phyloP scores from a whole-genome alignment of 2,888 invertebrate species.

The Arge pagana region DNA sequence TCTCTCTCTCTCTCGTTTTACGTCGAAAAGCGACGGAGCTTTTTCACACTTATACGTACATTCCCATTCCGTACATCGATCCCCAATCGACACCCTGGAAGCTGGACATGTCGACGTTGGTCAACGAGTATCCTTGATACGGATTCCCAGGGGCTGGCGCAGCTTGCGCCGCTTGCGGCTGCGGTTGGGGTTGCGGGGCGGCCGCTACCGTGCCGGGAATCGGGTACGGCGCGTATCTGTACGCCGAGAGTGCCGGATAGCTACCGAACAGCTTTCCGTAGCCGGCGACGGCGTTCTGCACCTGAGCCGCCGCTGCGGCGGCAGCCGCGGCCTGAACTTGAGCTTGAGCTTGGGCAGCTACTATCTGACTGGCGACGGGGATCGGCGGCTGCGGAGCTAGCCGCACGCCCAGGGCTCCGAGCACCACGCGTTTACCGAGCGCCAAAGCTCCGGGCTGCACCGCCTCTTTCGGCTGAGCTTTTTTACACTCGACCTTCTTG shows the following conservation, averaged over 20 bases:
- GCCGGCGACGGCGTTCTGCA: constrained; percentile 66
- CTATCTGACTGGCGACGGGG: constrained; percentile 61
- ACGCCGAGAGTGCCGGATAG: constrained; percentile 55
- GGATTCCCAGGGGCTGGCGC: constrained; percentile 71
- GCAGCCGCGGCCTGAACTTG: constrained; percentile 61
- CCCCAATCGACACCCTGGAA: constrained; percentile 92
- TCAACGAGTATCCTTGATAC: constrained; percentile 78
- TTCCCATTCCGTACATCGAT: constrained; percentile 90
- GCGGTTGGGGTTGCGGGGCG: constrained; percentile 58
- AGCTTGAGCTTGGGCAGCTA: constrained; percentile 55
- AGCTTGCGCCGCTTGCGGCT: constrained; percentile 65
- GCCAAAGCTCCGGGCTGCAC: constrained; percentile 75
- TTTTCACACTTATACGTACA: constrained; percentile 80
- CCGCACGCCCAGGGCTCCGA: constrained; percentile 73
- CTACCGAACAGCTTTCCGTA: constrained; percentile 70
- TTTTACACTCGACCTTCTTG: constrained; percentile 89
- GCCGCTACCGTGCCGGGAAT: constrained; percentile 55
- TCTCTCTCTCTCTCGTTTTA: too few species aligned
- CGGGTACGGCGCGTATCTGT: constrained; percentile 47
- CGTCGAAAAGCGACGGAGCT: too few species aligned
- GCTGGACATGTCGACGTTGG: constrained; percentile 90
- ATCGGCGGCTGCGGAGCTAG: constrained; percentile 69
- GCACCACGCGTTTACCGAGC: constrained; percentile 70
- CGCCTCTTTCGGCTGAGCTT: constrained; percentile 89
- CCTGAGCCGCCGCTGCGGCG: constrained; percentile 63